Conservation (phyloP, 2,113 vertebrate species). For the Malurus elegans region DNA sequence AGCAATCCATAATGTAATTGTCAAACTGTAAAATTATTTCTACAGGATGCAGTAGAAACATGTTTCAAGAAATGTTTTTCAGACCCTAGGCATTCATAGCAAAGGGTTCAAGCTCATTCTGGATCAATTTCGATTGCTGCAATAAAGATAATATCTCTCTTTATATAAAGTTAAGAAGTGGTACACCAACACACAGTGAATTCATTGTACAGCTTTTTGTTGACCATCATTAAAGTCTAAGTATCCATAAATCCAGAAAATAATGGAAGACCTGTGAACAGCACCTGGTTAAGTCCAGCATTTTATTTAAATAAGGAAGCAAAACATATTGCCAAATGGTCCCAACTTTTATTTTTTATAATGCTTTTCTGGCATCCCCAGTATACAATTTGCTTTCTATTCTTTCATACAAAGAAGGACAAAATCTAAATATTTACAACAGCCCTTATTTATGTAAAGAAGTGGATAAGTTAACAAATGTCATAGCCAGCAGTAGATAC, state of each 20-base stretch:
- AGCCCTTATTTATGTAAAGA: not conserved
- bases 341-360: not conserved
- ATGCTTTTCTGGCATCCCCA: not conserved
- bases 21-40: not conserved
- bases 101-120: not conserved
- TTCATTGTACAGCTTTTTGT: not conserved
- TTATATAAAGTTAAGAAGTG: not conserved
- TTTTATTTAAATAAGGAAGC: not conserved
- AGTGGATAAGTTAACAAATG: not conserved
- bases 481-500: not conserved
- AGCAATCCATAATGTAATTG: not conserved
- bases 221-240: not conserved
- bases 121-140: not conserved
- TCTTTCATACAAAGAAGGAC: not conserved
- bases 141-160: not conserved
- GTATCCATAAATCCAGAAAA: not conserved
- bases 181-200: not conserved
- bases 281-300: not conserved
- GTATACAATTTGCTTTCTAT: not conserved
- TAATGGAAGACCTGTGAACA: not conserved
- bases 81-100: not conserved
- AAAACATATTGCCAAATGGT: not conserved
- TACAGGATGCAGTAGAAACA: not conserved
- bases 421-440: not conserved
- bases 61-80: not conserved